Base-by-base conservation (phyloP, 2,888 invertebrate species). In the Trissonchulus latispiculum region DNA sequence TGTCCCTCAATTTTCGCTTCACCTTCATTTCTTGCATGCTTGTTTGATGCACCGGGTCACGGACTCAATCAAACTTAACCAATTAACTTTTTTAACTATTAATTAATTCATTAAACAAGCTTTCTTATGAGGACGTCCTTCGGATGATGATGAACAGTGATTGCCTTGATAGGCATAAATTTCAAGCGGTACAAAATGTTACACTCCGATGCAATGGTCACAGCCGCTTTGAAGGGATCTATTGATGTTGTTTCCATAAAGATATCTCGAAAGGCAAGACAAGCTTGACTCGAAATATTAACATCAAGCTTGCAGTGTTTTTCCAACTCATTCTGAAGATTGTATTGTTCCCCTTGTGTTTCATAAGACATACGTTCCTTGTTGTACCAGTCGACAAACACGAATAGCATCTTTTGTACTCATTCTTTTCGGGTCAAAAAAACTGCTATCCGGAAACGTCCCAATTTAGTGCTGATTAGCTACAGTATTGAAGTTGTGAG, bases 261-360 rank as follows among this genome's bases (percentile, higher is more conserved):
- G 15, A 64, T 64, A 18, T n/a, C 15, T 64, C 64, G 8, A 64
- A 64, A 64, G 8, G 8, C 31, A 18, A 18, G 8, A 33, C 64
- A 64, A 31, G 64, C 64, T 15, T 64, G 23, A 70, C 48, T 36
- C 37, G 74, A 61, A 35, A 77, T 71, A 1, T 59, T 1, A 8
- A 79, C 77, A 73, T 78, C 78, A 1, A 70, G 70, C 2, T 29
- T 36, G 70, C 78, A 79, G 61, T 78, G 78, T 31, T 23, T 23
- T 15, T 15, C 23, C 48, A 48, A 23, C 48, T 48, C 48, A 23
- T 48, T 48, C 23, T 48, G 8, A 23, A 48, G 23, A 23, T 48
- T 8, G 23, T 48, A 48, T 23, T 15, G 48, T 23, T 48, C 23
- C 23, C 48, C 48, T 15, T 8, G 23, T 15, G 8, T 23, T 48